Evolutionary conservation across 2,113 vertebrate genomes (phyloP).

Genomic region (Ovis aries): ARS-UI_Ramb_v3.0 NC_056056.1:197666501-197667000

Average conservation of each 20-base stretch:
- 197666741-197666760: not conserved
- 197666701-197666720: not conserved
- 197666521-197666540: not conserved
- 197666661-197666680: not conserved
- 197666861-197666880: not conserved
- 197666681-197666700: not conserved
- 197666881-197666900: not conserved
- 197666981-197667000: not conserved
- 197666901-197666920: not conserved
- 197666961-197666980: not conserved
- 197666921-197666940: not conserved
- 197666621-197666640: not conserved
- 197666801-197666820: not conserved
- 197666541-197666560: constrained; percentile 11
- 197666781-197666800: not conserved
- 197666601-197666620: not conserved
- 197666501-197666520: not conserved
- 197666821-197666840: not conserved
- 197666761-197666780: not conserved
- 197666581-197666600: not conserved
- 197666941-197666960: not conserved
- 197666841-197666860: not conserved
- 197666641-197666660: not conserved
- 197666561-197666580: not conserved
- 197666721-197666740: not conserved